Conservation (phyloP, 2,888 invertebrate species). For the Cryptocheilus praepositus region DNA sequence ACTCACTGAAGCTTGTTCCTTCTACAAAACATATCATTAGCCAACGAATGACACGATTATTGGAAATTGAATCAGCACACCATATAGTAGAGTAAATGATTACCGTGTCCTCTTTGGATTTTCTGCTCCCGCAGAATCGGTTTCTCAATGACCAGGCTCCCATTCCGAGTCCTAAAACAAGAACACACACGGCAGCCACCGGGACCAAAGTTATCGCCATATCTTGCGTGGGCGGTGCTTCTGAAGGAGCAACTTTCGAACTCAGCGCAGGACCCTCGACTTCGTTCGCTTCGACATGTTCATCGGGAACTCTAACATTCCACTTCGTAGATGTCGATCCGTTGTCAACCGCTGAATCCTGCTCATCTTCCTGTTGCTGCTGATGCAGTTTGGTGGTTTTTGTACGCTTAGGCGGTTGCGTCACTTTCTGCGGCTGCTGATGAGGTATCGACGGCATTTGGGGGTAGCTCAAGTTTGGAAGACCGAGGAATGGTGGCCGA, state of each 20-base stretch:
- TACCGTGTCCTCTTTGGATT: conserved; percentile 86
- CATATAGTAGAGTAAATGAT: conserved; percentile 54
- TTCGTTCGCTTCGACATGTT: conserved; percentile 42
- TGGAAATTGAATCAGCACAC: not conserved
- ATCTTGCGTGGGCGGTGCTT: conserved; percentile 71
- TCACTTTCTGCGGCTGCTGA: conserved; percentile 35
- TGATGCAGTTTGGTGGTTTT: conserved; percentile 64
- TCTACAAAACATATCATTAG: conserved; percentile 77
- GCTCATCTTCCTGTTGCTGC: conserved; percentile 38
- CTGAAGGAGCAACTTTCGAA: conserved; percentile 62
- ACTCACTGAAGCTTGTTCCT: conserved; percentile 81
- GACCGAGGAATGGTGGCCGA: conserved; percentile 61
- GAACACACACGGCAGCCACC: conserved; percentile 81
- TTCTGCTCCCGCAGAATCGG: conserved; percentile 81
- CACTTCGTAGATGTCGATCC: not conserved
- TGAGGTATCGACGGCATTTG: conserved; percentile 61
- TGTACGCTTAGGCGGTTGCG: conserved; percentile 44
- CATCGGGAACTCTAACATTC: conserved; percentile 10
- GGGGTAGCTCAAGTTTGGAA: conserved; percentile 64
- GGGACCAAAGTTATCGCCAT: conserved; percentile 83
- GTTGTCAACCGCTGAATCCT: not conserved
- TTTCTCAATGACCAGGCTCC: conserved; percentile 84
- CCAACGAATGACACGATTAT: no score
- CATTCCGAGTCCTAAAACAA: conserved; percentile 82
- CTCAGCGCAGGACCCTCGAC: conserved; percentile 59